These are phyloP conservation scores for Nymphalis c-album DNA, from an alignment of 2,888 invertebrate genomes.

Conservation along the genomic window DNA sequence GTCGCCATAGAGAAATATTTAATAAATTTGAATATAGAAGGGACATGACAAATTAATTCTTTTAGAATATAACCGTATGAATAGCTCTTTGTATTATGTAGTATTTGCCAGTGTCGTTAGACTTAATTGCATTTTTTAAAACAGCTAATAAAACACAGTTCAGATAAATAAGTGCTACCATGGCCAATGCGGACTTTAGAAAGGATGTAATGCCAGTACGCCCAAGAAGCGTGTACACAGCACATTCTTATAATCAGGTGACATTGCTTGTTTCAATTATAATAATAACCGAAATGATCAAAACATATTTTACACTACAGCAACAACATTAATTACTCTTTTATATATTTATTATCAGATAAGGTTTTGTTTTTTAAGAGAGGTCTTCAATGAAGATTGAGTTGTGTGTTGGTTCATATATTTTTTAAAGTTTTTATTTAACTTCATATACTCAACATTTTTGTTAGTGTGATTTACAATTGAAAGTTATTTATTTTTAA, in stretches of 20 bases:
- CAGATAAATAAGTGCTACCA: constrained; percentile 70
- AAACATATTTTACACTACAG: too few species aligned
- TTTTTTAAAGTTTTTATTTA: too few species aligned
- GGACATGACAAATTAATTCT: constrained; percentile 61
- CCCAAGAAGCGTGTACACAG: constrained; percentile 85
- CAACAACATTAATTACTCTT: too few species aligned
- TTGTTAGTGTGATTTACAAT: too few species aligned
- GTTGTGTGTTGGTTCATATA: too few species aligned
- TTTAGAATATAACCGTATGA: constrained; percentile 53
- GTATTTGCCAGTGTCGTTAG: constrained; percentile 66
- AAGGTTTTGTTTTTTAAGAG: too few species aligned
- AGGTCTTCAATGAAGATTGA: too few species aligned
- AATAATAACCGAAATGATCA: too few species aligned
- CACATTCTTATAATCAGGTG: constrained; percentile 83
- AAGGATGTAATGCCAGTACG: constrained; percentile 80
- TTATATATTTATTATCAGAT: too few species aligned
- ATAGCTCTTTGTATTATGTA: constrained; percentile 73
- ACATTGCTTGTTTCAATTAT: constrained; percentile 12
- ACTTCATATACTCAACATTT: too few species aligned
- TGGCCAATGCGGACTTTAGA: constrained; percentile 77
- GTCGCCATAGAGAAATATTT: constrained; percentile 31
- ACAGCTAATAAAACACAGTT: constrained; percentile 65
- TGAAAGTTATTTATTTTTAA: too few species aligned
- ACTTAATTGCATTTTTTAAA: constrained; percentile 64
- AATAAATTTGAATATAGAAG: constrained; percentile 55